Conservation (phyloP, 64 coral and sea anemone genomes). For the Actinia tenebrosa region DNA sequence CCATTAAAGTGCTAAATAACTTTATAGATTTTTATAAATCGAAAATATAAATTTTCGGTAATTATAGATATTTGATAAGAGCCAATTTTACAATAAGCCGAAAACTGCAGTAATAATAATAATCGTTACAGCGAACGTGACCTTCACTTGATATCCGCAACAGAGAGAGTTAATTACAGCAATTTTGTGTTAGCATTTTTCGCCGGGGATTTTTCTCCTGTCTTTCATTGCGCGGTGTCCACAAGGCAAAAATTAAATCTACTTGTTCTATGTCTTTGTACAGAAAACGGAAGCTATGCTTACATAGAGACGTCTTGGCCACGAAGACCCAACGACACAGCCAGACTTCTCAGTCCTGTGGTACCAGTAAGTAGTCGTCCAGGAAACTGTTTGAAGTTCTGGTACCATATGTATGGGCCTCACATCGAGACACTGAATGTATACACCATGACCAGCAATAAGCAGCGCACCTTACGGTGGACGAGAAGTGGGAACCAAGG, state of each 20-base stretch:
- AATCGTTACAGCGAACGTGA: too few relatives aligned
- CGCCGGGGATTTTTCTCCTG: too few relatives aligned
- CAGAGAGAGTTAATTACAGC: too few relatives aligned
- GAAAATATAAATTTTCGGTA: too few relatives aligned
- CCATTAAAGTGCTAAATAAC: too few relatives aligned
- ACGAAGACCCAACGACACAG: constrained; percentile 59
- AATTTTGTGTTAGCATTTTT: too few relatives aligned
- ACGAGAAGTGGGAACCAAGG: constrained; percentile 54
- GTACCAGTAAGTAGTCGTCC: constrained; percentile 58
- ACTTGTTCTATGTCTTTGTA: background rate
- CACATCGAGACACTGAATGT: constrained; percentile 64
- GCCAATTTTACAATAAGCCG: too few relatives aligned
- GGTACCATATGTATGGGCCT: constrained; percentile 88
- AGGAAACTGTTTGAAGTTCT: constrained; percentile 72
- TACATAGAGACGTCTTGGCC: constrained; percentile 79
- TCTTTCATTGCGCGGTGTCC: too few relatives aligned
- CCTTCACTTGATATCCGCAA: too few relatives aligned
- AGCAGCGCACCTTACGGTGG: constrained; percentile 41
- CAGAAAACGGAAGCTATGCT: constrained; percentile 72
- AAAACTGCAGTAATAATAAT: too few relatives aligned
- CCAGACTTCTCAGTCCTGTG: constrained; percentile 54
- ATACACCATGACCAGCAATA: constrained; percentile 29
- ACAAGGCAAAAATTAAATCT: background rate
- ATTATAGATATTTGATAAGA: too few relatives aligned
- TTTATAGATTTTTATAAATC: too few relatives aligned